phyloP scores from a whole-genome alignment of 2,797 vertebrate genomes.

The Alfaro cultratus region DNA sequence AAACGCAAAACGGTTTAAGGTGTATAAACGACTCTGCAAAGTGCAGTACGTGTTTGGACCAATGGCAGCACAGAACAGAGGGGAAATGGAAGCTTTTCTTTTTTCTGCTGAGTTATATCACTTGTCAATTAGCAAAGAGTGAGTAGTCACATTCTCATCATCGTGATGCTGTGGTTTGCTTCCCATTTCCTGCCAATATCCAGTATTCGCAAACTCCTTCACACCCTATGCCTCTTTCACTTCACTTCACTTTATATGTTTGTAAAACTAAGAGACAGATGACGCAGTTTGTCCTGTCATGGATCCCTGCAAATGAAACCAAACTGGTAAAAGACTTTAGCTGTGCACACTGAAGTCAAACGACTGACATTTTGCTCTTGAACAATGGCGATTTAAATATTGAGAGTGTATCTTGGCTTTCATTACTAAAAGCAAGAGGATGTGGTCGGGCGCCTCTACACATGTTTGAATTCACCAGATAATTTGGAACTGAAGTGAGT shows the following conservation, averaged over 20 bases:
- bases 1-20: background rate
- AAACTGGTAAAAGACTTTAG: background rate
- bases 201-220: background rate
- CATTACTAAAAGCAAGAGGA: too few relatives aligned
- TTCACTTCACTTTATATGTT: background rate
- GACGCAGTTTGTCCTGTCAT: background rate
- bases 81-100: slow-evolving; percentile 27
- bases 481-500: too few relatives aligned
- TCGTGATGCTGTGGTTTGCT: background rate
- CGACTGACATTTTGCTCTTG: too few relatives aligned
- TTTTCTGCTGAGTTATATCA: slow-evolving; percentile 17
- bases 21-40: slow-evolving; percentile 15
- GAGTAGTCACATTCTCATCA: slow-evolving; percentile 19
- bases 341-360: background rate
- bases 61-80: slow-evolving; percentile 33
- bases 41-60: slow-evolving; percentile 36
- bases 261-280: background rate
- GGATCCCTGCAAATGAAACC: background rate
- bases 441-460: too few relatives aligned
- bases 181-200: background rate
- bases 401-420: too few relatives aligned
- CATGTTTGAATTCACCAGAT: too few relatives aligned
- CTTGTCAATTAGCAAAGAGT: slow-evolving; percentile 23
- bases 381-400: too few relatives aligned
- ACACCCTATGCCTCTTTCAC: background rate